Evolutionary conservation across 2,888 invertebrate species (phyloP).

Genomic region (Pheosia tremula): DNA sequence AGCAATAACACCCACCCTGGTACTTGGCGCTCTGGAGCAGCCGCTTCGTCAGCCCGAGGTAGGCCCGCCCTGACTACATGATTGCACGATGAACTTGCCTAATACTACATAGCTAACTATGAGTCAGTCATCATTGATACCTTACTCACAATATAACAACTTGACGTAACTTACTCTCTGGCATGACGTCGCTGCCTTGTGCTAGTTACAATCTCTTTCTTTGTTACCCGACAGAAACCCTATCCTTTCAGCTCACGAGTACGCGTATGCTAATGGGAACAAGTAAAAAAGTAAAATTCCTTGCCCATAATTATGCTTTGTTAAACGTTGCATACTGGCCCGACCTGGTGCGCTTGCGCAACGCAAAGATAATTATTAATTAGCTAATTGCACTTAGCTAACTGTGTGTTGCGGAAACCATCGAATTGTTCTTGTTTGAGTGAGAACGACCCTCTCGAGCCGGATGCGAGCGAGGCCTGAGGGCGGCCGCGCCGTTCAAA

Average conservation of each 20-base stretch:
- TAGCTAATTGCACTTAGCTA: conserved; percentile 59
- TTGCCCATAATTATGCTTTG: conserved; percentile 54
- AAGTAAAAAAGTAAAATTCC: conserved; percentile 42
- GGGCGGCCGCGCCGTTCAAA: conserved; percentile 33
- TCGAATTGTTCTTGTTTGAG: conserved; percentile 63
- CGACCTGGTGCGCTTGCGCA: conserved; percentile 46
- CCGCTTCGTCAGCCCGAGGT: no score
- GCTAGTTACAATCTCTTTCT: conserved; percentile 4
- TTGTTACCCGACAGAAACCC: conserved; percentile 1
- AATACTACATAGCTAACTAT: not conserved
- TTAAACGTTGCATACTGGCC: conserved; percentile 39
- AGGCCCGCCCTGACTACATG: not conserved
- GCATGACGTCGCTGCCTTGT: conserved; percentile 3
- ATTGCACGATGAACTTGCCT: not conserved
- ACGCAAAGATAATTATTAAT: conserved; percentile 52
- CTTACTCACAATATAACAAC: conserved; percentile 17
- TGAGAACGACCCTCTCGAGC: conserved; percentile 77
- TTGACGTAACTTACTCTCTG: not conserved
- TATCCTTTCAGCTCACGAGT: conserved; percentile 9
- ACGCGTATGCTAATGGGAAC: conserved; percentile 24
- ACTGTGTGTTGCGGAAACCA: conserved; percentile 66
- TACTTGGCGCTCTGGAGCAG: no score
- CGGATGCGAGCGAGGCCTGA: conserved; percentile 74
- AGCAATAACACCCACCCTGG: no score
- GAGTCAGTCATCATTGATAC: conserved; percentile 1